Percentiles rank a stretch among this genome's conserved stretches.
Evolutionary conservation across 2,888 invertebrate genomes (phyloP).

Genomic region (Vesta saturnalis): DNA sequence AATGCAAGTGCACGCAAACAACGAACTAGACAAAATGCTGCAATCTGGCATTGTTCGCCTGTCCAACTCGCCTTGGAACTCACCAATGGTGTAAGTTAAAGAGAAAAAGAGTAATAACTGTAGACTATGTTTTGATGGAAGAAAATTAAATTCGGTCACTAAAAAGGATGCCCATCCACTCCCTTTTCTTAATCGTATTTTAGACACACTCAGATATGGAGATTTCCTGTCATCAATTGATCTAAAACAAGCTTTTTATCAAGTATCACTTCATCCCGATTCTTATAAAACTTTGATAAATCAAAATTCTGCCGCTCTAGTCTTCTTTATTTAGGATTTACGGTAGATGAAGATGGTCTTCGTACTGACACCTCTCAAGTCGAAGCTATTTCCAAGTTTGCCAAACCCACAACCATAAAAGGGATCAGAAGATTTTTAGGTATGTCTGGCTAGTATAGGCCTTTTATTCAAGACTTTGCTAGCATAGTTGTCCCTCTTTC

Average conservation of each 20-base stretch:
- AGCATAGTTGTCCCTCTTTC: slow-evolving; percentile 44
- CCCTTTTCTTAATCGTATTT: slow-evolving; percentile 43
- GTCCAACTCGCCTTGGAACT: slow-evolving; percentile 40
- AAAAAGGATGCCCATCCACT: slow-evolving; percentile 47
- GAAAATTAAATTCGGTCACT: slow-evolving; percentile 45
- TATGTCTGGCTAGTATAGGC: slow-evolving; percentile 47
- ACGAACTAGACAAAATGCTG: background rate
- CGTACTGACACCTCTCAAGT: slow-evolving; percentile 48
- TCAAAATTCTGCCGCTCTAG: slow-evolving; percentile 39
- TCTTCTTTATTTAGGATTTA: slow-evolving; percentile 45
- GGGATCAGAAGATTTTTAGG: slow-evolving; percentile 47
- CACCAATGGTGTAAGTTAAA: slow-evolving; percentile 45
- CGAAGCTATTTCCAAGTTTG: slow-evolving; percentile 44
- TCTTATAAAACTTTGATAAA: slow-evolving; percentile 33
- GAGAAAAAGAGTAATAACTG: slow-evolving; percentile 42
- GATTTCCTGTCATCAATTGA: slow-evolving; percentile 44
- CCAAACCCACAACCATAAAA: slow-evolving; percentile 42
- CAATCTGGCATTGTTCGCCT: background rate
- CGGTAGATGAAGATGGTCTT: slow-evolving; percentile 44
- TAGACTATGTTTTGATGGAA: slow-evolving; percentile 46
- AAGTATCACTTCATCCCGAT: slow-evolving; percentile 43
- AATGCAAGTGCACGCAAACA: background rate
- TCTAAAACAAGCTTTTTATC: slow-evolving; percentile 44
- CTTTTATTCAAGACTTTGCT: slow-evolving; percentile 47
- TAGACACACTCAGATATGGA: slow-evolving; percentile 41